Conservation (phyloP, 2,113 vertebrate genomes). For the Perca schrenkii region DNA sequence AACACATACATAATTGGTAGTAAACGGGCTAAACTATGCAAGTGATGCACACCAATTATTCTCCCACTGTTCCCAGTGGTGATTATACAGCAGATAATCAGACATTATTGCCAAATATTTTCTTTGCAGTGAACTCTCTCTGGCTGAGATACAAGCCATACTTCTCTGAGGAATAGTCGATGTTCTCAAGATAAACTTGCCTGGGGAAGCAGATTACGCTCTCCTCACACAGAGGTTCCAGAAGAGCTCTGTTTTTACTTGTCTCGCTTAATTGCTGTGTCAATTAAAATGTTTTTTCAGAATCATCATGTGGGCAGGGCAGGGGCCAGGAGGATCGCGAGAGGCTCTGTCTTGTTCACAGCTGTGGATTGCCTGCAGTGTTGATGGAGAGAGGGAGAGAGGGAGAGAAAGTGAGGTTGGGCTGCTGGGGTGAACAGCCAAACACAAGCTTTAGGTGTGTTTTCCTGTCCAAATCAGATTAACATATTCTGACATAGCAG, state of each 20-base stretch:
- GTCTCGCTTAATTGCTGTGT: slow-evolving; percentile 74
- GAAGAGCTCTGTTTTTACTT: slow-evolving; percentile 75
- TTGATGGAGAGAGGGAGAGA: slow-evolving; percentile 20
- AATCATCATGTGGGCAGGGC: slow-evolving; percentile 49
- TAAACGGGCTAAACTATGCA: slow-evolving; percentile 12
- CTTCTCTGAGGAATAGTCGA: slow-evolving; percentile 53
- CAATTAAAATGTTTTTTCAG: slow-evolving; percentile 81
- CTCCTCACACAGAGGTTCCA: slow-evolving; percentile 59
- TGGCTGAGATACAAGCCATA: slow-evolving; percentile 58
- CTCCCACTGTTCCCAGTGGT: slow-evolving; percentile 40
- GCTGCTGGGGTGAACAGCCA: slow-evolving; percentile 20
- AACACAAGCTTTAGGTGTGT: slow-evolving; percentile 14
- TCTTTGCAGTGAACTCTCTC: slow-evolving; percentile 54
- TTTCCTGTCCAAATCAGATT: slow-evolving; percentile 61
- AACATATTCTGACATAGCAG: slow-evolving; percentile 35
- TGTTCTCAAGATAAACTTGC: slow-evolving; percentile 69
- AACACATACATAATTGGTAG: slow-evolving; percentile 7
- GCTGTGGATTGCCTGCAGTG: slow-evolving; percentile 56
- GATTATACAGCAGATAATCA: slow-evolving; percentile 51
- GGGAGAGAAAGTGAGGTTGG: slow-evolving; percentile 9
- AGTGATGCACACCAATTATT: slow-evolving; percentile 49
- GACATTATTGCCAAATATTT: slow-evolving; percentile 69
- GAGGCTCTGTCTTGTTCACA: slow-evolving; percentile 59
- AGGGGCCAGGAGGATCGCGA: slow-evolving; percentile 20
- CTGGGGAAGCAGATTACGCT: slow-evolving; percentile 69